phyloP scores from a whole-genome alignment of 1,140 invertebrate genomes.

The Fopius arisanus region DNA sequence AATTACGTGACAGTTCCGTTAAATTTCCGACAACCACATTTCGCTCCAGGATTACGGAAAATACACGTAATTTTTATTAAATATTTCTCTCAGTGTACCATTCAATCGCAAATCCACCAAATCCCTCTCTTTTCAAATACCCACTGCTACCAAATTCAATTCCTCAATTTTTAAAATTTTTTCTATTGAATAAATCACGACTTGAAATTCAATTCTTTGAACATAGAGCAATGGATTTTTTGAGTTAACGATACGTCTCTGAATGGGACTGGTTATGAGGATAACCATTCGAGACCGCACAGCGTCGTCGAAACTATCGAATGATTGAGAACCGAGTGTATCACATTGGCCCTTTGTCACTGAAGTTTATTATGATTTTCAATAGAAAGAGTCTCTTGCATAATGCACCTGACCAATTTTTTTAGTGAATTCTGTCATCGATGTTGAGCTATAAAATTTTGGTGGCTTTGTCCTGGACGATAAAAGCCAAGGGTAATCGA shows the following conservation, averaged over 20 bases:
- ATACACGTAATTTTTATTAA: no score
- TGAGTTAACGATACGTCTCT: constrained; percentile 21
- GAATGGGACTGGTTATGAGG: constrained; percentile 31
- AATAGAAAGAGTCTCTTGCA: not conserved
- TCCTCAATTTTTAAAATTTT: no score
- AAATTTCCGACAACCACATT: no score
- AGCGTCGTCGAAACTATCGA: constrained; percentile 21
- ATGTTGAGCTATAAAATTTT: not conserved
- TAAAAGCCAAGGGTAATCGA: constrained; percentile 11
- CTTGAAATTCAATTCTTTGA: no score
- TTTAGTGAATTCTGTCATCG: not conserved
- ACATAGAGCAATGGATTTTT: no score
- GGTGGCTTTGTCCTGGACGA: not conserved
- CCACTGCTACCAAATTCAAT: no score
- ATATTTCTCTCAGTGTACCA: no score
- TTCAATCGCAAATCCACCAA: no score
- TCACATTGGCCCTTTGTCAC: constrained; percentile 21
- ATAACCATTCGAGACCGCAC: constrained; percentile 34
- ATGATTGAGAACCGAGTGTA: constrained; percentile 31
- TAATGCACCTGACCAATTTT: not conserved
- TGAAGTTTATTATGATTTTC: not conserved
- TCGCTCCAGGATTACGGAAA: no score
- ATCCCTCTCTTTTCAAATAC: no score
- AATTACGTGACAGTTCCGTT: no score
- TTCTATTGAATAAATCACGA: no score